A percentile compares a stretch with the other conserved stretches of the same genome.
Conservation (phyloP, 2,888 invertebrate species). For the Drosophila birchii region DNA sequence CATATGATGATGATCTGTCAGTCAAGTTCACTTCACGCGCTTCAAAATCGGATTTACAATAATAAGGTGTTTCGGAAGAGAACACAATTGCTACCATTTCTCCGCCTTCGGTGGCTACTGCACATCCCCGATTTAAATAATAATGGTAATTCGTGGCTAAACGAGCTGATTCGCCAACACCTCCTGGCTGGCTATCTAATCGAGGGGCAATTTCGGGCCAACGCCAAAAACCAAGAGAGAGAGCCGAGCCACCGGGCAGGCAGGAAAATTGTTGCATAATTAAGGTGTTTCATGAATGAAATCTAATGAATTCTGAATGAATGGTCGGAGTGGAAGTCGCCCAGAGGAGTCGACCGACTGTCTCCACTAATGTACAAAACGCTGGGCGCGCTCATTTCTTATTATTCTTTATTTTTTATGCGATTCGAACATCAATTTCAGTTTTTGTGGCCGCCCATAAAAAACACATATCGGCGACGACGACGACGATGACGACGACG, state of each 20-base stretch:
- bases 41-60: constrained; percentile 16
- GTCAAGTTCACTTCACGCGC: constrained; percentile 36
- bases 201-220: constrained; percentile 67
- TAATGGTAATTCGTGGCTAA: constrained; percentile 78
- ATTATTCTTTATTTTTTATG: constrained; percentile 77
- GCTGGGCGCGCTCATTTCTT: constrained; percentile 78
- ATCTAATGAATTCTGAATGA: constrained; percentile 82
- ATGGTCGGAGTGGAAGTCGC: constrained; percentile 51
- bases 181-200: constrained; percentile 78
- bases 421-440: constrained; percentile 79
- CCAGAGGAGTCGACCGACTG: constrained; percentile 15
- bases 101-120: constrained; percentile 37
- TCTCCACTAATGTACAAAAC: constrained; percentile 75
- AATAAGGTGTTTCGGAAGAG: constrained; percentile 20
- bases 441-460: constrained; percentile 80
- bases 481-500: constrained; percentile 55
- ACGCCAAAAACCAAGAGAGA: constrained; percentile 31
- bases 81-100: constrained; percentile 29
- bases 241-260: constrained; percentile 11
- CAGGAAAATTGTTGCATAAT: constrained; percentile 71
- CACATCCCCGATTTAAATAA: constrained; percentile 67
- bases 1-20: constrained; percentile 19
- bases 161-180: constrained; percentile 77
- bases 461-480: constrained; percentile 72
- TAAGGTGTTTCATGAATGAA: constrained; percentile 82